phyloP scores from a whole-genome alignment of 1,140 invertebrate species.

The Drosophila tani region DNA sequence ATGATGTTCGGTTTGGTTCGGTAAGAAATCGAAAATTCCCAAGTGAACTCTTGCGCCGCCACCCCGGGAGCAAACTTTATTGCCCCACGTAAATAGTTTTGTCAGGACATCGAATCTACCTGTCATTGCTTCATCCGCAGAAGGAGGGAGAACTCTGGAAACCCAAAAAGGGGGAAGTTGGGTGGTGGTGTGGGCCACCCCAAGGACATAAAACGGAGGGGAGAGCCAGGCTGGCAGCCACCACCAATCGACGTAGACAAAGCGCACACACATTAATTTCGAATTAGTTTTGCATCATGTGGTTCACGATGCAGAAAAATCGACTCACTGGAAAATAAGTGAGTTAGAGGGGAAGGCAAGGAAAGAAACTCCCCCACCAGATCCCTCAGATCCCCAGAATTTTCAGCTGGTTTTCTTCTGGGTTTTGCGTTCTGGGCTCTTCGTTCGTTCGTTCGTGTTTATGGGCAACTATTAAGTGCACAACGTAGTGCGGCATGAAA shows the following conservation, averaged over 20 bases:
- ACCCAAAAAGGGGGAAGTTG: background rate
- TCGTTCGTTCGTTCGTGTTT: conserved; percentile 53
- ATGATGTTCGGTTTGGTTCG: background rate
- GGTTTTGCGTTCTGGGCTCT: background rate
- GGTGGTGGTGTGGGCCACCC: conserved; percentile 1
- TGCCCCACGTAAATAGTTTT: conserved; percentile 37
- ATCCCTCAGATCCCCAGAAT: conserved; percentile 16
- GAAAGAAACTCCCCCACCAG: background rate
- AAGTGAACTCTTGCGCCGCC: conserved; percentile 1
- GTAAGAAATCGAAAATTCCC: conserved; percentile 4
- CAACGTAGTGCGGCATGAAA: conserved; percentile 77
- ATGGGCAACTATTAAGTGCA: conserved; percentile 82
- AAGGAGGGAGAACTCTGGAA: too few species aligned
- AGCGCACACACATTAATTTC: conserved; percentile 84
- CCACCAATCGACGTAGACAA: conserved; percentile 70
- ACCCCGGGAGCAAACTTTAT: conserved; percentile 8
- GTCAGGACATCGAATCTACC: conserved; percentile 48
- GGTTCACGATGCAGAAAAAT: conserved; percentile 84
- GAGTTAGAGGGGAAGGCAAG: background rate
- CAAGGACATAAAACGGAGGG: background rate
- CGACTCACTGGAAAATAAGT: conserved; percentile 54
- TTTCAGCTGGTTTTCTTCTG: conserved; percentile 43
- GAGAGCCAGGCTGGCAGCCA: background rate
- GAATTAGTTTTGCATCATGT: conserved; percentile 84
- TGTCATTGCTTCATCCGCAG: conserved; percentile 34